These are phyloP conservation scores for Enteromius mattozi DNA, from an alignment of 2,797 vertebrate species.

Conservation along the genomic window DNA sequence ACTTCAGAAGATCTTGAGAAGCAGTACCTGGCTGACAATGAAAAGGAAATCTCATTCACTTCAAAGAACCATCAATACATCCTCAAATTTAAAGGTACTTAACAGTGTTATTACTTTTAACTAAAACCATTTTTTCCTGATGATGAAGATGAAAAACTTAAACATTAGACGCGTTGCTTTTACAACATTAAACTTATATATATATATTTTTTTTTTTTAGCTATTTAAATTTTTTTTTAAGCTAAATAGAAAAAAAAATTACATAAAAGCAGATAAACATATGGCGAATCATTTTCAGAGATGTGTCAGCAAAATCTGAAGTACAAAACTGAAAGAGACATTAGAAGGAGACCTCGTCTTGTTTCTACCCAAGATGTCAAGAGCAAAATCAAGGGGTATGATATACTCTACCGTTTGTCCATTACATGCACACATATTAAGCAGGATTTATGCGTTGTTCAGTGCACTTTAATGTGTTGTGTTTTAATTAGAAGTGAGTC, in stretches of 20 bases:
- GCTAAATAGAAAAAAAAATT: background rate
- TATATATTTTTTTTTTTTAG: too few species aligned
- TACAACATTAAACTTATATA: background rate
- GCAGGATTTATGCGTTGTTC: background rate
- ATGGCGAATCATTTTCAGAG: slow-evolving; percentile 62
- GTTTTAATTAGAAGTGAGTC: slow-evolving; percentile 52
- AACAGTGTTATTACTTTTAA: background rate
- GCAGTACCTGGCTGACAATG: slow-evolving; percentile 75
- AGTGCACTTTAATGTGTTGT: background rate
- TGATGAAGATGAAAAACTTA: background rate
- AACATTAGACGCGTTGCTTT: background rate
- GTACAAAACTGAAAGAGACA: slow-evolving; percentile 76
- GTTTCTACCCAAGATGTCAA: slow-evolving; percentile 82
- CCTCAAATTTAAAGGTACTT: slow-evolving; percentile 79
- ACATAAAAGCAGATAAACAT: background rate
- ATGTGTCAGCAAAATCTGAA: slow-evolving; percentile 85
- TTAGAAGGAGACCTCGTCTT: slow-evolving; percentile 87
- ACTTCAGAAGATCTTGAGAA: slow-evolving; percentile 86
- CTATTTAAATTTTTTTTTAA: too few species aligned
- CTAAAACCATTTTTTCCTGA: background rate
- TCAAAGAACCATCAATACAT: slow-evolving; percentile 80
- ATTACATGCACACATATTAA: background rate
- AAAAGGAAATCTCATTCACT: slow-evolving; percentile 76
- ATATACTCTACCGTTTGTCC: background rate
- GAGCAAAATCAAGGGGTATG: slow-evolving; percentile 74